A percentile compares a stretch with the other conserved stretches of the same genome.
These are phyloP conservation scores for Atrichornis clamosus DNA, from an alignment of 2,113 vertebrate genomes.

Conservation along the genomic window DNA sequence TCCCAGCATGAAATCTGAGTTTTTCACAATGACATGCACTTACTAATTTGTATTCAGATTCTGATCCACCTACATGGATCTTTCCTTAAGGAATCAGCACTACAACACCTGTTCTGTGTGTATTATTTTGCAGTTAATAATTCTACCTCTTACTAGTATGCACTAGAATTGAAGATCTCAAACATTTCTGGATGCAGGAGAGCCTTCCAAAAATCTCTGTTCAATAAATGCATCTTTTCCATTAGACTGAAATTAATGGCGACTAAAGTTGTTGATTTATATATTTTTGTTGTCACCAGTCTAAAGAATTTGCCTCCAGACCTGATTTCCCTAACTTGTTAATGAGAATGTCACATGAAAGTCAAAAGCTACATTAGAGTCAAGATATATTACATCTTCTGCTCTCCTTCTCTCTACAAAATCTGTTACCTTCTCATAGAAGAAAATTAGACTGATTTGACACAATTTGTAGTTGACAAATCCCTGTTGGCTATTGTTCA, in stretches of 20 bases:
- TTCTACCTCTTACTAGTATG: neutral
- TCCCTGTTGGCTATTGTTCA: neutral
- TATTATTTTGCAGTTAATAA: neutral
- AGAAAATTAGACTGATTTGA: slow-evolving; percentile 20
- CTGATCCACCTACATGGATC: neutral
- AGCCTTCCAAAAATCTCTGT: neutral
- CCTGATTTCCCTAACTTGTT: neutral
- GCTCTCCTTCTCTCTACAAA: neutral
- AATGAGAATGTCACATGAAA: neutral
- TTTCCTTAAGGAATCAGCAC: neutral
- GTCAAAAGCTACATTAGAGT: neutral
- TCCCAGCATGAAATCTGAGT: neutral
- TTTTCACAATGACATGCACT: neutral
- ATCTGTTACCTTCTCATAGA: neutral
- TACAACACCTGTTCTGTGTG: neutral
- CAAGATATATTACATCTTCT: neutral
- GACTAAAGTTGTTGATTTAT: neutral
- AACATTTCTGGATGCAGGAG: neutral
- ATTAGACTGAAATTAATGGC: neutral
- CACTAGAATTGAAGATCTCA: neutral
- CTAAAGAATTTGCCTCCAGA: neutral
- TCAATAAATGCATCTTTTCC: neutral
- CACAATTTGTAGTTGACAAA: slow-evolving; percentile 4
- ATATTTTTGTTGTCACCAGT: neutral
- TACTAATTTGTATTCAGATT: neutral